phyloP scores from a whole-genome alignment of 1,140 invertebrate genomes.

The Papilio xuthus region DNA sequence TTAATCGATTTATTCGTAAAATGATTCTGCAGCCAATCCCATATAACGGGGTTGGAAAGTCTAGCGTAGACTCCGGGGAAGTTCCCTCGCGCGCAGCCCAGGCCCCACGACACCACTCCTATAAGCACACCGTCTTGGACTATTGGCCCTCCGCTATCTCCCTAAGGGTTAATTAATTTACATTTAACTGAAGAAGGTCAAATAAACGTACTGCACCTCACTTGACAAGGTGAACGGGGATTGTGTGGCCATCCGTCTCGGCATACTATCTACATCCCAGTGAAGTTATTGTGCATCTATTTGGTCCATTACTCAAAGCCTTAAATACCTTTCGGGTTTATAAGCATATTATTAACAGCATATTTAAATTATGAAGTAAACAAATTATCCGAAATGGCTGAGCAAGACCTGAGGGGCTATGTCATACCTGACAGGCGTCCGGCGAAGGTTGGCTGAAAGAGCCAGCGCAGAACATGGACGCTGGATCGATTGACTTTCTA shows the following conservation, averaged over 20 bases:
- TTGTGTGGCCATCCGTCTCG: neutral
- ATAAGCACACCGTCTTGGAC: constrained; percentile 77
- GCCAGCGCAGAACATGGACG: constrained; percentile 74
- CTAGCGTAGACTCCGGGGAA: constrained; percentile 85
- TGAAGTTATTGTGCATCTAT: too few relatives aligned
- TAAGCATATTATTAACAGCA: too few relatives aligned
- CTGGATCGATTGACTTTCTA: constrained; percentile 67
- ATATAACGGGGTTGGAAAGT: constrained; percentile 60
- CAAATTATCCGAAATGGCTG: too few relatives aligned
- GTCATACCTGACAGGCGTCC: constrained; percentile 71
- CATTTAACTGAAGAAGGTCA: neutral
- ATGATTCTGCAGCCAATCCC: constrained; percentile 67
- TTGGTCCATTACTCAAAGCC: too few relatives aligned
- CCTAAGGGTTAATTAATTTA: constrained; percentile 49
- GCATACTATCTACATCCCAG: neutral
- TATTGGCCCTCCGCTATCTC: constrained; percentile 75
- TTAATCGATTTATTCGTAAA: constrained; percentile 46
- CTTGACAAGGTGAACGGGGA: neutral
- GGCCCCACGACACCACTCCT: constrained; percentile 86
- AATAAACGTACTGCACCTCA: neutral
- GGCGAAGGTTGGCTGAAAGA: constrained; percentile 67
- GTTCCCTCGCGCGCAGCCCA: constrained; percentile 83
- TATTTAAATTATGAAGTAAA: neutral
- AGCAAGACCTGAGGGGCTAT: too few relatives aligned
- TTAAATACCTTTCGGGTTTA: too few relatives aligned